Percentiles rank a stretch among this genome's conserved stretches.
Conservation (phyloP, 2,888 invertebrate species). For the Sesia apiformis region DNA sequence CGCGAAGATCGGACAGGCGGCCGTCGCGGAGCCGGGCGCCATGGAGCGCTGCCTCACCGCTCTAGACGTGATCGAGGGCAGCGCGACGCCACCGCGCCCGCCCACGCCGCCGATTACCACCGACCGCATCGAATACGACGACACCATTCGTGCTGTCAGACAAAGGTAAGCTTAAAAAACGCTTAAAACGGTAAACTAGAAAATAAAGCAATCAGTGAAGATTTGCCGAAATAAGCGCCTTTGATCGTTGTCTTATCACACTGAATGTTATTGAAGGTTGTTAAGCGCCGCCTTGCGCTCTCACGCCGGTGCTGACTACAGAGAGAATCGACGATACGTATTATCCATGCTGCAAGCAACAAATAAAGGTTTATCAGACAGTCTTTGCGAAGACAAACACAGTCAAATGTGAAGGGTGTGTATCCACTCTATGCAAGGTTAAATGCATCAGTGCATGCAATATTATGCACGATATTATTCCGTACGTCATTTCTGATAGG, state of each 20-base stretch:
- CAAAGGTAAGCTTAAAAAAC: slow-evolving; percentile 26
- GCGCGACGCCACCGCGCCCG: slow-evolving; percentile 37
- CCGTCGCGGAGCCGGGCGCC: slow-evolving; percentile 48
- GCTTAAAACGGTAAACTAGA: too few species aligned
- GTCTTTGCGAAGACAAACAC: too few species aligned
- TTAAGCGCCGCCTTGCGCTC: slow-evolving; percentile 39
- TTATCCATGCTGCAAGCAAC: too few species aligned
- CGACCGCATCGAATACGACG: slow-evolving; percentile 53
- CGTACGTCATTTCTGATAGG: too few species aligned
- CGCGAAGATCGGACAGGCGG: slow-evolving; percentile 51
- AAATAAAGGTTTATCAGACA: too few species aligned
- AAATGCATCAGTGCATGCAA: too few species aligned
- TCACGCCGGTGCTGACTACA: slow-evolving; percentile 51
- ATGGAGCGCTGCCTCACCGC: slow-evolving; percentile 57
- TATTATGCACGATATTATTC: too few species aligned
- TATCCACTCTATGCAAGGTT: too few species aligned
- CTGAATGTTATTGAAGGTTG: slow-evolving; percentile 56
- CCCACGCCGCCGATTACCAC: slow-evolving; percentile 52
- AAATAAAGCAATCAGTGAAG: too few species aligned
- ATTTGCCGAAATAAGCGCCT: slow-evolving; percentile 44
- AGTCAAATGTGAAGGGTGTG: too few species aligned
- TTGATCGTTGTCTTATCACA: slow-evolving; percentile 54
- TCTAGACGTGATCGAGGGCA: slow-evolving; percentile 56
- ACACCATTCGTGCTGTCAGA: slow-evolving; percentile 35
- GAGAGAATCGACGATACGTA: slow-evolving; percentile 32